Evolutionary conservation across 2,888 invertebrate genomes (phyloP), one percentile per base, ranked within the genome.

Genomic region (Euzophera pinguis): DNA sequence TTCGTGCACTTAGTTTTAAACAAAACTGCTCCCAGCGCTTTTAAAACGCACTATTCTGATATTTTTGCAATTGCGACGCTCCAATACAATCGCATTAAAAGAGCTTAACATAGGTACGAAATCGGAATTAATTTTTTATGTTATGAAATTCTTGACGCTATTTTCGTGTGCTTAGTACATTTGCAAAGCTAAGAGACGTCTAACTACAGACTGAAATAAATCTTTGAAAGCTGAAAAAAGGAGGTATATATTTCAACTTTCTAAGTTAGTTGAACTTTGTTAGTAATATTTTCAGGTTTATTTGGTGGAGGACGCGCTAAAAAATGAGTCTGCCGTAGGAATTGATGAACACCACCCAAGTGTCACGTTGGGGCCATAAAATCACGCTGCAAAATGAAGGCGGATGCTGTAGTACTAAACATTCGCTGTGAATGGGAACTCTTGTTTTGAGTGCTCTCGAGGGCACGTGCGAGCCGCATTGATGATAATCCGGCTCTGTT

Each of bases 1-100:
- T 84, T 75, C 73, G 69, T 80, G 84, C 83, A 85, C 82, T 85
- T 81, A 84, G 80, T 81, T 85, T 83, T 78, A 80, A 81, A 80
- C 78, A 75, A 83, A 77, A 75, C 75, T 72, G 69, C 68, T 73
- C 56, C 60, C 63, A 65, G 69, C 65, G 69, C 65, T 67, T 64
- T 68, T 69, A 53, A 60, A 63, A 61, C 59, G 57, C 55, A 58
- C 53, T 60, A 57, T 55, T 55, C 42, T 52, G 55, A 52, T 55
- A 54, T 55, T 34, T 32, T 43, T 27, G 13, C 22, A 37, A 51
- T 39, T 50, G 14, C 12, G n/a, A 7, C 13, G 13, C 27, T 16
- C n/a, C n/a, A 13, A 38, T 38, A 22, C 22, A 22, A 5, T 22
- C 5, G 13, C 39, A 32, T 34, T 22, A 7, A 42, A 42, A 39